A percentile compares a stretch with the other conserved stretches of the same genome.
phyloP scores from a whole-genome alignment of 2,113 vertebrate genomes.

The Oriolus oriolus region DNA sequence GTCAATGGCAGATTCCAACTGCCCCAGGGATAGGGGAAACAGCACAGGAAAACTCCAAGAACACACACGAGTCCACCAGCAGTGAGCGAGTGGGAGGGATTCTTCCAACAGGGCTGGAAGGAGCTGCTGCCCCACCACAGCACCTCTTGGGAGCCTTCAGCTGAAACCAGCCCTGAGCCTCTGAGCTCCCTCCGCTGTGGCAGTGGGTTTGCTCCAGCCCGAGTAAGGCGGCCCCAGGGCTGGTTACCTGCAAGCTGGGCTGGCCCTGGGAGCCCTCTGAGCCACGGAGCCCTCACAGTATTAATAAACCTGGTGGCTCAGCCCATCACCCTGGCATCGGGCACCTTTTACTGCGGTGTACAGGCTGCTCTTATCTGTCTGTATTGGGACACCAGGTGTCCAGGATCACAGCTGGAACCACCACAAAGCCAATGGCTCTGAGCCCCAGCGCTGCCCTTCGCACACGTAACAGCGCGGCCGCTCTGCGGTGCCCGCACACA shows the following conservation, averaged over 20 bases:
- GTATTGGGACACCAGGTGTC: neutral
- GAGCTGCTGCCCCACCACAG: neutral
- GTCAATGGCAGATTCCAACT: neutral
- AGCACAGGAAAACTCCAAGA: neutral
- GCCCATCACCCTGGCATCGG: rapidly evolving
- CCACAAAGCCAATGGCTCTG: neutral
- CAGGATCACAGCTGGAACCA: neutral
- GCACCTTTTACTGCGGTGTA: rapidly evolving
- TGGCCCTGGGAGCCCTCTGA: neutral
- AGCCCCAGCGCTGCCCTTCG: rapidly evolving
- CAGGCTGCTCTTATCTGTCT: neutral
- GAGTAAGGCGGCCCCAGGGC: neutral
- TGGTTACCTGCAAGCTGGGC: neutral
- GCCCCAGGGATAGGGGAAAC: neutral
- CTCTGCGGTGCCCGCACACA: neutral
- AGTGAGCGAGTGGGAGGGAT: neutral
- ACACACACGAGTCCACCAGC: neutral
- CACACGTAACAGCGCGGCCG: neutral
- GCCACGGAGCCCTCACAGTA: neutral
- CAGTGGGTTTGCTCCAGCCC: neutral
- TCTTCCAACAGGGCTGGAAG: neutral
- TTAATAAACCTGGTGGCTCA: neutral
- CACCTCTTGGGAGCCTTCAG: neutral
- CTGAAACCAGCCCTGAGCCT: neutral
- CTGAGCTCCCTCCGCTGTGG: neutral